Base-by-base conservation (phyloP, 1,140 invertebrate species). In the Papilio polytes region DNA sequence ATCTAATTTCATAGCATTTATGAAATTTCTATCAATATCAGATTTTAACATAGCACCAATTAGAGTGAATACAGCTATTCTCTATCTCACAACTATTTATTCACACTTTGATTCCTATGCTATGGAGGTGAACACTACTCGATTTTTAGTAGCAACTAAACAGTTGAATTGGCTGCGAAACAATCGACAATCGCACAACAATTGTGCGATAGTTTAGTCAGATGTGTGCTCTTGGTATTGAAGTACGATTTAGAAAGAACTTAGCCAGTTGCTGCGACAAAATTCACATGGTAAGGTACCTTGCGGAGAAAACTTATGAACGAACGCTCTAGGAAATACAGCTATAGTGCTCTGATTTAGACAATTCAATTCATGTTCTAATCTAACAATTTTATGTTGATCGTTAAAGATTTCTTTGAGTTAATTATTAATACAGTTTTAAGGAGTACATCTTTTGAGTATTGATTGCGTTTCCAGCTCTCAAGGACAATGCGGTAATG, bases 291-390 rank as follows among this genome's bases (percentile, higher is more conserved):
- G n/a, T 53, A 76, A 48, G 46, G 56, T 6, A 8, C 13, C 48
- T 77, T 53, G 48, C 79, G 13, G 36, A n/a, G 66, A 79, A 80
- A 86, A 85, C 85, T 88, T 82, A 53, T 84, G 85, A 83, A 89
- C 87, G 89, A 86, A 84, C 87, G 83, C 84, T 48, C 83, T 84
- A 82, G 85, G 85, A 90, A 89, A 90, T 88, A 91, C 87, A 87
- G 85, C 85, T 80, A 70, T 81, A 87, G 83, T 86, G 85, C 70
- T 74, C 77, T 85, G 85, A 80, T 85, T 80, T 80, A 87, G 48
- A 51, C 15, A 51, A 51, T 51, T 51, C 3, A 18, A 51, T 18
- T 51, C 48, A 51, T 51, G 18, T 51, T n/a, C n/a, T n/a, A n/a
- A 2, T 51, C 2, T 26, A 36, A 36, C 36, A 36, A 3, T 3